These are phyloP conservation scores for Tenebrio molitor DNA, from an alignment of 1,140 invertebrate genomes.

Conservation along the genomic window DNA sequence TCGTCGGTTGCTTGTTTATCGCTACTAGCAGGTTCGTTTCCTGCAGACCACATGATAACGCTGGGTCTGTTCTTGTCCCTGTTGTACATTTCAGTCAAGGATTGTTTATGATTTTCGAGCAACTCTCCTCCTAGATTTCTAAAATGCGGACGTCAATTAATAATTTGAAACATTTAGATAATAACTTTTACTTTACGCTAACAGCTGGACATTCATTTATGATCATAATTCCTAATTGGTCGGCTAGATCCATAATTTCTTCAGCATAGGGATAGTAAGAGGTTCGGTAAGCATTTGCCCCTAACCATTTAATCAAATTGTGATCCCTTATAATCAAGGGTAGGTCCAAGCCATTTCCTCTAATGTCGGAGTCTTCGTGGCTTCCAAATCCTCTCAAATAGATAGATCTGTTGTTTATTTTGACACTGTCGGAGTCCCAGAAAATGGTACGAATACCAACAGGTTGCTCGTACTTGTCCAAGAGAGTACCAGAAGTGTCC, in stretches of 20 bases:
- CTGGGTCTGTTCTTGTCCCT: slow-evolving; percentile 95
- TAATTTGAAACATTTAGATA: no score
- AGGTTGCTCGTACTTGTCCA: slow-evolving; percentile 87
- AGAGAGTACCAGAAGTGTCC: slow-evolving; percentile 66
- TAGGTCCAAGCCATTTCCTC: slow-evolving; percentile 82
- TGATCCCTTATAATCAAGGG: slow-evolving; percentile 92
- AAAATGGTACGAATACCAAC: slow-evolving; percentile 88
- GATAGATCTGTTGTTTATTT: slow-evolving; percentile 87
- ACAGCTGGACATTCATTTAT: slow-evolving; percentile 97
- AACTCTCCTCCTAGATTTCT: slow-evolving; percentile 65
- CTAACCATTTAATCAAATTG: slow-evolving; percentile 95
- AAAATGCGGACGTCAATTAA: no score
- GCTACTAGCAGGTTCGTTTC: slow-evolving; percentile 88
- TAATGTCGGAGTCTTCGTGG: slow-evolving; percentile 94
- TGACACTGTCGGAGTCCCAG: slow-evolving; percentile 81
- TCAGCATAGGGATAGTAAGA: slow-evolving; percentile 99
- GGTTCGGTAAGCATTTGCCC: slow-evolving; percentile 96
- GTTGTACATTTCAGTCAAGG: slow-evolving; percentile 85
- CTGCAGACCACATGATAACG: slow-evolving; percentile 97
- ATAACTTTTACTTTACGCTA: slow-evolving; percentile 79
- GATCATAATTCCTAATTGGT: slow-evolving; percentile 93
- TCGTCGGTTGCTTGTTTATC: slow-evolving; percentile 74
- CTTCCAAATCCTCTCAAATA: slow-evolving; percentile 97
- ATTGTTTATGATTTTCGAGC: slow-evolving; percentile 84
- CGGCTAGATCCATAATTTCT: slow-evolving; percentile 96